Conservation (phyloP, 1,140 invertebrate genomes). For the Temnothorax longispinosus region DNA sequence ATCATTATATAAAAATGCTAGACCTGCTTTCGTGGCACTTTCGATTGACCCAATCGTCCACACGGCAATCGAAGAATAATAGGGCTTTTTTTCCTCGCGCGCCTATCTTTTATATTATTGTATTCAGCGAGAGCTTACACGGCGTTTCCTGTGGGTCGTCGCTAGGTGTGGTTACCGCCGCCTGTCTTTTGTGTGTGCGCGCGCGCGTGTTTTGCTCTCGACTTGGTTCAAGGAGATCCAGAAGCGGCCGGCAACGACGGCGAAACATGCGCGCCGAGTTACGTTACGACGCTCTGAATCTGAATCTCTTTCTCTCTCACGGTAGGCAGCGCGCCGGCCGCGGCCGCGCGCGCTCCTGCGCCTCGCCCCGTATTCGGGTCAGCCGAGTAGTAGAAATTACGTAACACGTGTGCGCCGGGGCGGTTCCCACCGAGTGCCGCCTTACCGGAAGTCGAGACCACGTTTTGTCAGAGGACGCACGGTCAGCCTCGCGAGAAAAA, state of each 20-base stretch:
- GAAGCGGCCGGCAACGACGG: constrained; percentile 59
- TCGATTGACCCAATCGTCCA: background rate
- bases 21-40: constrained; percentile 1
- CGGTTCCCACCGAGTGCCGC: constrained; percentile 77
- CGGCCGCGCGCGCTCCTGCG: constrained; percentile 49
- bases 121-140: constrained; percentile 48
- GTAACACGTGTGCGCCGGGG: constrained; percentile 75
- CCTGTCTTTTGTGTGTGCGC: constrained; percentile 69
- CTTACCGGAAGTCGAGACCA: constrained; percentile 79
- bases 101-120: constrained; percentile 43
- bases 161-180: constrained; percentile 65
- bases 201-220: constrained; percentile 75
- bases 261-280: constrained; percentile 76
- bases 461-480: constrained; percentile 55
- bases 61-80: constrained; percentile 5
- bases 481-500: constrained; percentile 49
- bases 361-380: constrained; percentile 83
- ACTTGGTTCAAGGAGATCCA: constrained; percentile 82
- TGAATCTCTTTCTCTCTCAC: constrained; percentile 85
- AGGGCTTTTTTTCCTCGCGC: background rate
- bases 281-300: constrained; percentile 84
- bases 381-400: constrained; percentile 78
- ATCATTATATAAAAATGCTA: constrained; percentile 9
- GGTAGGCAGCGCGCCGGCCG: constrained; percentile 71
- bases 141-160: constrained; percentile 73